These are phyloP conservation scores for Arvicola amphibius DNA, from an alignment of 2,797 vertebrate genomes.

Conservation along the genomic window DNA sequence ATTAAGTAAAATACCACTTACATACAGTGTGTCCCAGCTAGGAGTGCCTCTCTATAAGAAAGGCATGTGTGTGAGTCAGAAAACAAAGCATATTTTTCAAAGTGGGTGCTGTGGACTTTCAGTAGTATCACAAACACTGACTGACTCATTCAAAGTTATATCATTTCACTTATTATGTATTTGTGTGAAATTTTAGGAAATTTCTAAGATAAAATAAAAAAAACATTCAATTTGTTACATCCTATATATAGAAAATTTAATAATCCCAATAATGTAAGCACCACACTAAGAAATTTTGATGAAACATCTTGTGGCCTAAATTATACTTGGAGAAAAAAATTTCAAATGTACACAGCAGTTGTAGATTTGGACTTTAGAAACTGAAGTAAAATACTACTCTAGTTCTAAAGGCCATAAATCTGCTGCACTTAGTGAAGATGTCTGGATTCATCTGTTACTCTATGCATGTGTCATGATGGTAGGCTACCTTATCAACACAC, in stretches of 20 bases:
- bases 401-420: neutral
- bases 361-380: neutral
- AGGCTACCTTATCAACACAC: neutral
- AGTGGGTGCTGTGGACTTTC: constrained; percentile 16
- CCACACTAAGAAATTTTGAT: neutral
- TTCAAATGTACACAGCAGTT: neutral
- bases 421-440: neutral
- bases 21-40: neutral
- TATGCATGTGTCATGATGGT: too few species aligned
- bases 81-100: neutral
- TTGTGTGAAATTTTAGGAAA: neutral
- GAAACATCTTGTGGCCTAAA: neutral
- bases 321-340: neutral
- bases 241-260: neutral
- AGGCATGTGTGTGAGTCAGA: neutral
- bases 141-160: constrained; percentile 28
- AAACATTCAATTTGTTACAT: neutral
- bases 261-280: neutral
- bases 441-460: neutral
- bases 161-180: constrained; percentile 24
- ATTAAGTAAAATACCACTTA: constrained; percentile 41
- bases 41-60: constrained; percentile 51
- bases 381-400: neutral
- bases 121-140: neutral
- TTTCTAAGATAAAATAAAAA: neutral